These are phyloP conservation scores for Tinamus guttatus DNA, from an alignment of 2,113 vertebrate species.

Conservation along the genomic window DNA sequence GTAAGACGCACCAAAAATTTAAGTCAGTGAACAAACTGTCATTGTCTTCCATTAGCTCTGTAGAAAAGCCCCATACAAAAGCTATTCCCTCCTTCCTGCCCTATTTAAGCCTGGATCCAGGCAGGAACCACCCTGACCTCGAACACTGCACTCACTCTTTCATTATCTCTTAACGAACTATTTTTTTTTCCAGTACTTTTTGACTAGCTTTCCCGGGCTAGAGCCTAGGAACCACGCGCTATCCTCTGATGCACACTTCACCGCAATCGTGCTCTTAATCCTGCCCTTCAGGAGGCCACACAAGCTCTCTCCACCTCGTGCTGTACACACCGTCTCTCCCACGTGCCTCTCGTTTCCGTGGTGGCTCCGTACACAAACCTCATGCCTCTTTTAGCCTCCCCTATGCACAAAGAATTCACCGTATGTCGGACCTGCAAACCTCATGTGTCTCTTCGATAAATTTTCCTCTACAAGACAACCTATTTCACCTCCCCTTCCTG, in stretches of 20 bases:
- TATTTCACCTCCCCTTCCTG: background rate
- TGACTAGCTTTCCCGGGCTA: background rate
- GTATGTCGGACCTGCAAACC: background rate
- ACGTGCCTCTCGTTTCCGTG: background rate
- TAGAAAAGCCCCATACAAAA: background rate
- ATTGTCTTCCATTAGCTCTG: background rate
- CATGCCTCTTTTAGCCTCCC: background rate
- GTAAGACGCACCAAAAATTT: background rate
- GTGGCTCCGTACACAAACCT: background rate
- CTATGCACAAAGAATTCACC: background rate
- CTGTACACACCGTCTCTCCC: background rate
- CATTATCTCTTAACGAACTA: background rate
- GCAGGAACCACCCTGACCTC: background rate
- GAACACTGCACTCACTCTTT: background rate
- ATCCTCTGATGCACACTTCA: background rate
- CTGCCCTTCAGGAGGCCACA: background rate
- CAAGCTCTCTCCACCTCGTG: rapidly evolving
- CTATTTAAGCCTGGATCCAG: background rate
- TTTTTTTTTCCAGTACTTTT: background rate
- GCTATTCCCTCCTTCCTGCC: background rate
- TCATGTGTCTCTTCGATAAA: background rate
- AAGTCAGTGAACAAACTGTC: background rate
- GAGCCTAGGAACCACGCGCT: background rate
- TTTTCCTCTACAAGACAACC: background rate
- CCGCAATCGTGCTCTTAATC: background rate